Conservation (phyloP, 2,797 vertebrate genomes). For the Danionella dracula region DNA sequence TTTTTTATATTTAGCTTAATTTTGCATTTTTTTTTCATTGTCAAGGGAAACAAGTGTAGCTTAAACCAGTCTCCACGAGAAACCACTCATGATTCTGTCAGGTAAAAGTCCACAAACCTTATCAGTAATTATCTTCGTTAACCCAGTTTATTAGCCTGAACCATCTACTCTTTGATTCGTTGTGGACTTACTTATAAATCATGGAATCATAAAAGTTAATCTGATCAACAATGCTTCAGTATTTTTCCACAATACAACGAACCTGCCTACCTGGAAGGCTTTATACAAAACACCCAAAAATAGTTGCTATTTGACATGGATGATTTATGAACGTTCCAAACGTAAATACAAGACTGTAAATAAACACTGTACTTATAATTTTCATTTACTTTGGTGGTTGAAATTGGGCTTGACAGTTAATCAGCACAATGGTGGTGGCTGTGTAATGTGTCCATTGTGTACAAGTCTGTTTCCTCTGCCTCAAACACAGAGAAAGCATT, state of each 20-base stretch:
- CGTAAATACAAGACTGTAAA: no score
- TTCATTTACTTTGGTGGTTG: constrained; percentile 8
- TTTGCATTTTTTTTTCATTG: no score
- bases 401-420: constrained; percentile 45
- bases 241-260: constrained; percentile 10
- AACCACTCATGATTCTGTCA: constrained; percentile 49
- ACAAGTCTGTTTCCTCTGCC: constrained; percentile 56
- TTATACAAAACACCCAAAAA: constrained; percentile 12
- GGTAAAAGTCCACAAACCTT: constrained; percentile 65
- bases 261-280: not conserved
- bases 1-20: not conserved
- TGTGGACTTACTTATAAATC: not conserved
- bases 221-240: not conserved
- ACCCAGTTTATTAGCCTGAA: constrained; percentile 40
- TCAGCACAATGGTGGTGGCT: constrained; percentile 49
- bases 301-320: not conserved
- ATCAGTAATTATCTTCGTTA: constrained; percentile 54
- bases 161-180: not conserved
- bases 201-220: not conserved
- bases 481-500: constrained; percentile 68
- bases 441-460: constrained; percentile 62
- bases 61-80: not conserved
- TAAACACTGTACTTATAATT: constrained; percentile 3
- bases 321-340: not conserved
- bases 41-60: no score